Evolutionary conservation across 2,797 vertebrate species (phyloP).

Genomic region (Cyprinodon diabolis): DNA sequence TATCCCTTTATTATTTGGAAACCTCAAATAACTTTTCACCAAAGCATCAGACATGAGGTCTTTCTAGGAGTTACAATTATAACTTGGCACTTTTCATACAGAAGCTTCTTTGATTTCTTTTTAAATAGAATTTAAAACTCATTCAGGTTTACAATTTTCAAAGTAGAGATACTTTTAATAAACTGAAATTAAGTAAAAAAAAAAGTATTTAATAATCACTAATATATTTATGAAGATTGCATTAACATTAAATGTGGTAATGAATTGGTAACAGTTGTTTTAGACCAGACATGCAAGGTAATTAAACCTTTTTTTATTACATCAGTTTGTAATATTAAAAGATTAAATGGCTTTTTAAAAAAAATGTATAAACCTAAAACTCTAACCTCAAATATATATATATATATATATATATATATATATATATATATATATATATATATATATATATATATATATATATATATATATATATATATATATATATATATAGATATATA

Average conservation of each 20-base stretch:
- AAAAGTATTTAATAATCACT: background rate
- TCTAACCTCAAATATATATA: background rate
- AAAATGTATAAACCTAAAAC: background rate
- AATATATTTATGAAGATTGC: too few species aligned
- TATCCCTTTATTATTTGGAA: background rate
- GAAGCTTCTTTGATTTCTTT: background rate
- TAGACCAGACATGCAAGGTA: background rate
- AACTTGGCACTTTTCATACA: background rate
- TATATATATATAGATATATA: too few species aligned
- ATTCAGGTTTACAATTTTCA: background rate
- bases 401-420: too few species aligned
- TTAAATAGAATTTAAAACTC: background rate
- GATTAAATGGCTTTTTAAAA: background rate
- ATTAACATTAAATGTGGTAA: background rate
- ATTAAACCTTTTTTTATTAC: background rate
- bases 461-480: background rate
- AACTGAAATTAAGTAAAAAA: too few species aligned
- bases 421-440: too few species aligned
- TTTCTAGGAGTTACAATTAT: background rate
- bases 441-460: background rate
- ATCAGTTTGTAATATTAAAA: background rate
- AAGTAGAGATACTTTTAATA: background rate
- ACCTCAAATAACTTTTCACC: background rate
- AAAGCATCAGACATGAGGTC: background rate
- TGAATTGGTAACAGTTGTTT: background rate